Evolutionary conservation across 1,140 invertebrate genomes (phyloP).

Genomic region (Pseudomyrmex cubaensis): DNA sequence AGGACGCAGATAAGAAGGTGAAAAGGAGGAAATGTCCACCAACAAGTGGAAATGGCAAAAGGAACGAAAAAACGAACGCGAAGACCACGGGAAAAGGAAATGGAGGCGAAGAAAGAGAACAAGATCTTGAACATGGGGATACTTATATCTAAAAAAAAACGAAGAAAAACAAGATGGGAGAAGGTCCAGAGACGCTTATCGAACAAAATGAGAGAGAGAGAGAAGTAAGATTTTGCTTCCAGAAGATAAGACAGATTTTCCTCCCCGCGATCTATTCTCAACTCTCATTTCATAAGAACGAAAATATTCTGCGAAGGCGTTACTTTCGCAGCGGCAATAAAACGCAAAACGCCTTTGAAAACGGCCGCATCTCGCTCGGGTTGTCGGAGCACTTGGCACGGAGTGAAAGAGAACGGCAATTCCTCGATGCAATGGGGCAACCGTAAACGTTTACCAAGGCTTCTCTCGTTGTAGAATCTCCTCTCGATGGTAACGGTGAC

Average conservation of each 20-base stretch:
- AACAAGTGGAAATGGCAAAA: constrained; percentile 44
- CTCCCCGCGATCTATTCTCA: constrained; percentile 57
- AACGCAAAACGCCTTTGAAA: constrained; percentile 62
- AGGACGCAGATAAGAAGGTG: constrained; percentile 65
- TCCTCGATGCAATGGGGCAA: constrained; percentile 65
- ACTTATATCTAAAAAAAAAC: constrained; percentile 18
- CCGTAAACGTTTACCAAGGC: constrained; percentile 71
- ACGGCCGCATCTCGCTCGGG: constrained; percentile 27
- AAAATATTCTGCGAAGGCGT: constrained; percentile 64
- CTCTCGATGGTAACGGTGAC: constrained; percentile 47
- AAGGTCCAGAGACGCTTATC: constrained; percentile 41
- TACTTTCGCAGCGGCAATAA: constrained; percentile 62
- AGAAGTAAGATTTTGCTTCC: background rate
- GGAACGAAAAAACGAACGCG: constrained; percentile 48
- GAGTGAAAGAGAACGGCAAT: constrained; percentile 62
- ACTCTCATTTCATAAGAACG: constrained; percentile 64
- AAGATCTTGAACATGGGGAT: constrained; percentile 41
- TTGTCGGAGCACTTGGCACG: constrained; percentile 61
- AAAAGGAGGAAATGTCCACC: constrained; percentile 67
- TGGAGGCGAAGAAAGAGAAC: constrained; percentile 35
- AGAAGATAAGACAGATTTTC: constrained; percentile 41
- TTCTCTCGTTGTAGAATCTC: constrained; percentile 65
- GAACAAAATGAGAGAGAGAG: constrained; percentile 18
- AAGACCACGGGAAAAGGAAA: constrained; percentile 30
- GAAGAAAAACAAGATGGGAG: background rate